phyloP scores from a whole-genome alignment of 2,113 vertebrate species.

The Mastomys coucha region DNA sequence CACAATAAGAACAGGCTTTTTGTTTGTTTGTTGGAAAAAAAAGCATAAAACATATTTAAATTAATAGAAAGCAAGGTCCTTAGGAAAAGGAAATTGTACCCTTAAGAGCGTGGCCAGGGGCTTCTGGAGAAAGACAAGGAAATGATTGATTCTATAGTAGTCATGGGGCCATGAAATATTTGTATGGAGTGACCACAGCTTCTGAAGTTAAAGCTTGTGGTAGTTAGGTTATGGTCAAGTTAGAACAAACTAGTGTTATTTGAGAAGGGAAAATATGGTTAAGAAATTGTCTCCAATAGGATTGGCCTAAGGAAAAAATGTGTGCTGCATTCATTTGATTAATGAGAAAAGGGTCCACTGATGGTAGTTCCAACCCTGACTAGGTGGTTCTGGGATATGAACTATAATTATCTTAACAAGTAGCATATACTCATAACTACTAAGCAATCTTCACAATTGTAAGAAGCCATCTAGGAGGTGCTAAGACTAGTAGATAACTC shows the following conservation, averaged over 20 bases:
- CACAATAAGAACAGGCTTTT: accelerated
- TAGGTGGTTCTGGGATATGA: not conserved
- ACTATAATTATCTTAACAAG: not conserved
- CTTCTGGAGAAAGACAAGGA: not conserved
- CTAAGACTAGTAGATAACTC: no score
- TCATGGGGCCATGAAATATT: not conserved
- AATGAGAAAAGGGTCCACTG: not conserved
- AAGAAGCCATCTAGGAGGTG: no score
- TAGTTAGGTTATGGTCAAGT: not conserved
- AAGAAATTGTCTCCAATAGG: not conserved
- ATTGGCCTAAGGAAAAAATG: not conserved
- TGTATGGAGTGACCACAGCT: not conserved
- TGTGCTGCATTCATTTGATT: not conserved
- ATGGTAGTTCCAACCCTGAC: not conserved
- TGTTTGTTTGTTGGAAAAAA: not conserved
- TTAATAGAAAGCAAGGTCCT: not conserved
- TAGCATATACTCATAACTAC: not conserved
- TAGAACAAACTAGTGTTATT: not conserved
- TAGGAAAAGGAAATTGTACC: not conserved
- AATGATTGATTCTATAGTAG: not conserved
- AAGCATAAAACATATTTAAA: not conserved
- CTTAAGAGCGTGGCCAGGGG: not conserved
- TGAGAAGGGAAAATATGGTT: not conserved
- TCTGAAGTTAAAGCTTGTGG: not conserved
- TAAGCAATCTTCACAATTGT: not conserved